Percentiles rank a stretch among this genome's conserved stretches.
Evolutionary conservation across 2,113 vertebrate genomes (phyloP).

Genomic region (Amphiprion ocellaris): DNA sequence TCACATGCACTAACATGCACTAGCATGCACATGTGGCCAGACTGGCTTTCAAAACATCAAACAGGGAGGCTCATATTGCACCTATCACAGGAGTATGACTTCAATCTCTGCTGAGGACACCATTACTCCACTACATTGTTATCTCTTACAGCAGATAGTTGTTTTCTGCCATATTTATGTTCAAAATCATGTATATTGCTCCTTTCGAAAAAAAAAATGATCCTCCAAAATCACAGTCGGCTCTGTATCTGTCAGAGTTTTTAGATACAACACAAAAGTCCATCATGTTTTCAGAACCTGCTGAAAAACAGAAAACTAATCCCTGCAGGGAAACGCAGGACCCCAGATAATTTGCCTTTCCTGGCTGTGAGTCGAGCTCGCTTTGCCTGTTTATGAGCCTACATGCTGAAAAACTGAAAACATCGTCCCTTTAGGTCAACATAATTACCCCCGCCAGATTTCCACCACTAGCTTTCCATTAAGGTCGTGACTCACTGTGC

Average conservation of each 20-base stretch:
- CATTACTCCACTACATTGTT: too few species aligned
- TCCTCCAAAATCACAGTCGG: neutral
- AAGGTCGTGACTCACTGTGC: slow-evolving; percentile 73
- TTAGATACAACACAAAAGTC: slow-evolving; percentile 13
- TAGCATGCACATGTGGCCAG: too few species aligned
- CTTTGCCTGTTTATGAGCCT: slow-evolving; percentile 56
- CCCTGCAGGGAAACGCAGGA: slow-evolving; percentile 34
- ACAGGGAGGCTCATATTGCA: too few species aligned
- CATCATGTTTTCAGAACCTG: slow-evolving; percentile 42
- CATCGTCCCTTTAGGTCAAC: slow-evolving; percentile 68
- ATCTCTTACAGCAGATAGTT: too few species aligned
- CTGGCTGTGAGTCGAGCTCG: slow-evolving; percentile 48
- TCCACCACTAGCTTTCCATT: slow-evolving; percentile 68
- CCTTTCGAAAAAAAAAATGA: too few species aligned
- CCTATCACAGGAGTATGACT: too few species aligned
- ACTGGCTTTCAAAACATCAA: too few species aligned
- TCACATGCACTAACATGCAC: too few species aligned
- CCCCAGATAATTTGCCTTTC: slow-evolving; percentile 56
- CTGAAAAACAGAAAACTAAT: slow-evolving; percentile 51
- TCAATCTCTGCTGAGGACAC: too few species aligned
- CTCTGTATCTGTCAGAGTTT: neutral
- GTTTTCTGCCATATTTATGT: too few species aligned
- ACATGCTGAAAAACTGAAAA: slow-evolving; percentile 60
- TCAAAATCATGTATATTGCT: too few species aligned
- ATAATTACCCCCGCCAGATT: slow-evolving; percentile 71